Evolutionary conservation across 1,140 invertebrate species (phyloP).

Genomic region (Pachyrhynchus sulphureomaculatus): DNA sequence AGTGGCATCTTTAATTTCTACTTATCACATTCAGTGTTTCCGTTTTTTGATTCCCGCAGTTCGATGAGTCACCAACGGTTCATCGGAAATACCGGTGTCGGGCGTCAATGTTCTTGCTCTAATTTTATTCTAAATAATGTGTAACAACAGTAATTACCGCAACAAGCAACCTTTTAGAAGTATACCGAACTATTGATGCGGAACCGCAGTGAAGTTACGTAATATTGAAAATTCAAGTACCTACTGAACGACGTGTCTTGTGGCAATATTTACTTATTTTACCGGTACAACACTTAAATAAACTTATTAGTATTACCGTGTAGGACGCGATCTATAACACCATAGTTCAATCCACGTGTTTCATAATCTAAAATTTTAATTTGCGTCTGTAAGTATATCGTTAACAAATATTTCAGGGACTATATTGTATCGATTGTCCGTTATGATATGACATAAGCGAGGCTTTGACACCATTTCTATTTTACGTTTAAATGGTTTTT

Average conservation of each 20-base stretch:
- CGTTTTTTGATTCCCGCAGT: neutral
- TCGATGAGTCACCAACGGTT: constrained; percentile 2
- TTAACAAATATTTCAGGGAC: constrained; percentile 2
- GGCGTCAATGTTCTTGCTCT: constrained; percentile 2
- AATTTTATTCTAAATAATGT: constrained; percentile 23
- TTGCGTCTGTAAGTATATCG: too few relatives aligned
- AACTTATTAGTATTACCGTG: neutral
- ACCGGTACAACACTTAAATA: too few relatives aligned
- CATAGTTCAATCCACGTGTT: too few relatives aligned
- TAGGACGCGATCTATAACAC: too few relatives aligned
- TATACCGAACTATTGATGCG: constrained; percentile 37
- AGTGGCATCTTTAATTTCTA: neutral
- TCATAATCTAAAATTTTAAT: too few relatives aligned
- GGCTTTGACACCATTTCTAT: constrained; percentile 37
- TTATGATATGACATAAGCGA: constrained; percentile 35
- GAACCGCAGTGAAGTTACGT: constrained; percentile 38
- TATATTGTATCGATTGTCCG: constrained; percentile 24
- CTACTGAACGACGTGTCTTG: too few relatives aligned
- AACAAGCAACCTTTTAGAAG: constrained; percentile 36
- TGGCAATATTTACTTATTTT: too few relatives aligned
- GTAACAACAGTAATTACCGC: constrained; percentile 28
- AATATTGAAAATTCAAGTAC: constrained; percentile 29
- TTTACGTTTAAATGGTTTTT: constrained; percentile 30
- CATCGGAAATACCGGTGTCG: constrained; percentile 16
- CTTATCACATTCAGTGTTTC: neutral